phyloP scores from a whole-genome alignment of 92 coral and sea anemone genomes.

The Zoanthus sansibaricus region DNA sequence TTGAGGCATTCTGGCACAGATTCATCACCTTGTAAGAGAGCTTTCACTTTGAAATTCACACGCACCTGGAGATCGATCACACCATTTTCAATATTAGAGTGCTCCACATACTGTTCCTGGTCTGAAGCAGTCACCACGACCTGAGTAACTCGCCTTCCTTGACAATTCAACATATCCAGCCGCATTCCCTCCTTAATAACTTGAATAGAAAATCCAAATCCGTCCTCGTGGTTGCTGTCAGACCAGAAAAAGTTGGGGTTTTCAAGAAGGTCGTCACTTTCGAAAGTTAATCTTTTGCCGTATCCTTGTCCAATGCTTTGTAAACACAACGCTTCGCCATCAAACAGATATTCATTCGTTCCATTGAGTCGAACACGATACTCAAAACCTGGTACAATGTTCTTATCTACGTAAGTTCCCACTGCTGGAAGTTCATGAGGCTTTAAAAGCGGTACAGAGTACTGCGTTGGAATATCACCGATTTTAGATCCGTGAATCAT shows the following conservation, averaged over 20 bases:
- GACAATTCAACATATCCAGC: slow-evolving; percentile 69
- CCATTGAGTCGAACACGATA: slow-evolving; percentile 81
- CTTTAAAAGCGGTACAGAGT: slow-evolving; percentile 65
- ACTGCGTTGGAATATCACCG: slow-evolving; percentile 87
- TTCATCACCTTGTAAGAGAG: slow-evolving; percentile 36
- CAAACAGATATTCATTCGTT: slow-evolving; percentile 79
- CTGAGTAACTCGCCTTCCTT: slow-evolving; percentile 56
- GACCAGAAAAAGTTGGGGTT: slow-evolving; percentile 97
- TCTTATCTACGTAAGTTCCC: slow-evolving; percentile 87
- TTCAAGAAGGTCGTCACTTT: slow-evolving; percentile 79
- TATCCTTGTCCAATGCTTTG: slow-evolving; percentile 89
- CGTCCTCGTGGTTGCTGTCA: slow-evolving; percentile 91
- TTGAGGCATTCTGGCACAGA: slow-evolving; percentile 56
- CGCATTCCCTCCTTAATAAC: slow-evolving; percentile 68
- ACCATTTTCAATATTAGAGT: slow-evolving; percentile 16
- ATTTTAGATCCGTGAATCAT: slow-evolving; percentile 73
- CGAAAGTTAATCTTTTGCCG: slow-evolving; percentile 92
- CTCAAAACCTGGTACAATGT: slow-evolving; percentile 83
- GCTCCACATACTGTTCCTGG: slow-evolving; percentile 63
- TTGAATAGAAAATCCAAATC: slow-evolving; percentile 85
- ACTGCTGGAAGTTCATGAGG: slow-evolving; percentile 90
- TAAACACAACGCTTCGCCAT: slow-evolving; percentile 76
- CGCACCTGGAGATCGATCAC: slow-evolving; percentile 8
- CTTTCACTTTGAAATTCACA: slow-evolving; percentile 59
- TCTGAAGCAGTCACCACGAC: slow-evolving; percentile 56